Evolutionary conservation across 2,113 vertebrate genomes (phyloP), one percentile per base, ranked within the genome.

Genomic region (Anhinga anhinga): DNA sequence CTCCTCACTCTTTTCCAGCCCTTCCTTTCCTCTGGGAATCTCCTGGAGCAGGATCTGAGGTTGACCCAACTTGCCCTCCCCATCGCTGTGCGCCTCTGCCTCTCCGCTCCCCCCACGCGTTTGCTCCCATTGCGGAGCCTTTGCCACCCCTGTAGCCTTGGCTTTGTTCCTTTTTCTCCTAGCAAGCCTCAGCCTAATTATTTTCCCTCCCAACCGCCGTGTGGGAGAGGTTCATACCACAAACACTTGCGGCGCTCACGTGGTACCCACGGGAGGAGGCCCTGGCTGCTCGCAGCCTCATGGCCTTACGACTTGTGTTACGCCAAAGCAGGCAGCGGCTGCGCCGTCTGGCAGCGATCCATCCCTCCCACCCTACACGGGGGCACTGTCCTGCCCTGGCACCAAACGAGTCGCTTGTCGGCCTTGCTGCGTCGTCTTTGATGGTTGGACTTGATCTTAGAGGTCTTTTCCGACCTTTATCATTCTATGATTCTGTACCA

Each of bases 241-340:
- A 29, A 1, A 27, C 15, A 0, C 58, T 29, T 5, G 12, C 12
- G 67, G 25, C 1, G 4, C n/a, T 27, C 29, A 5, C 53, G 22
- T 8, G 36, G 45, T 27, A 7, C 42, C 81, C 36, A 2, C 55
- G 1, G 67, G 30, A 36, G 67, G 67, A 14, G 18, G 55, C 36
- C 22, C 20, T 3, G 21, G n/a, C 10, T 13, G 79, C 65, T 59
- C 11, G 2, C 53, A 5, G 42, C 45, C 20, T 49, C 20, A 3
- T 5, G 5, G 49, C 34, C 55, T 30, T 3, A 2, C 2, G 38
- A 27, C 79, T 12, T 6, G 20, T 6, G 13, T 38, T 5, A 20
- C 10, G 3, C 62, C 63, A 5, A 25, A 66, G 78, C 62, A 19
- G 19, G 11, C 40, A 1, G 7, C 2, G 5, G n/a, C n/a, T n/a